A percentile compares a stretch with the other conserved stretches of the same genome.
Conservation (phyloP, 64 coral and sea anemone species). For the Catalaphyllia jardinei region DNA sequence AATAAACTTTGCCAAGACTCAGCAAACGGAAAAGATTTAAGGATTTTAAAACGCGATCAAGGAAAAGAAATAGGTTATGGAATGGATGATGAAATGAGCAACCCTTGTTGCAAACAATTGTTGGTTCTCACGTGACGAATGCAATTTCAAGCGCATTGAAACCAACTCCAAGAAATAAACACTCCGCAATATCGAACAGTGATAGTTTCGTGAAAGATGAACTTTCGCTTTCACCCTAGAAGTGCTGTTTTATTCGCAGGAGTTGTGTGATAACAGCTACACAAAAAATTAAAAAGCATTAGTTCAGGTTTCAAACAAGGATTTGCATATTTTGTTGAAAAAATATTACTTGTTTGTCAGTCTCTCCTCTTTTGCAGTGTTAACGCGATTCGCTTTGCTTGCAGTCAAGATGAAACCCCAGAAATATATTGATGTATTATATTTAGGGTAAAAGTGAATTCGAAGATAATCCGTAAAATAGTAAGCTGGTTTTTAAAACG, state of each 20-base stretch:
- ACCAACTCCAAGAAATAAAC: background rate
- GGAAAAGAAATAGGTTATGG: background rate
- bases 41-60: background rate
- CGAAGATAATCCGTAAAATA: background rate
- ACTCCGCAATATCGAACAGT: background rate
- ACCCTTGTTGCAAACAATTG: conserved; percentile 29
- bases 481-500: background rate
- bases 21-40: conserved; percentile 18
- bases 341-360: background rate
- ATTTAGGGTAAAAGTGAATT: background rate
- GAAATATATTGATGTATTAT: background rate
- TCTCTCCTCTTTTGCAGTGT: background rate
- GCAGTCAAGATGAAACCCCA: background rate
- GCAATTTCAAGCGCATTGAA: background rate
- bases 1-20: conserved; percentile 43
- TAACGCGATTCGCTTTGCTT: conserved; percentile 7
- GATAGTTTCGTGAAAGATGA: background rate
- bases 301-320: background rate
- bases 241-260: background rate
- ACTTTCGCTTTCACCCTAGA: background rate
- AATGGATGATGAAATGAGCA: conserved; percentile 40
- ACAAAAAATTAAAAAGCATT: conserved; percentile 1
- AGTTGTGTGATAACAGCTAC: background rate
- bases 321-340: background rate
- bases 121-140: conserved; percentile 13